Base-by-base conservation (phyloP, 2,888 invertebrate genomes). In the Suillia variegata region DNA sequence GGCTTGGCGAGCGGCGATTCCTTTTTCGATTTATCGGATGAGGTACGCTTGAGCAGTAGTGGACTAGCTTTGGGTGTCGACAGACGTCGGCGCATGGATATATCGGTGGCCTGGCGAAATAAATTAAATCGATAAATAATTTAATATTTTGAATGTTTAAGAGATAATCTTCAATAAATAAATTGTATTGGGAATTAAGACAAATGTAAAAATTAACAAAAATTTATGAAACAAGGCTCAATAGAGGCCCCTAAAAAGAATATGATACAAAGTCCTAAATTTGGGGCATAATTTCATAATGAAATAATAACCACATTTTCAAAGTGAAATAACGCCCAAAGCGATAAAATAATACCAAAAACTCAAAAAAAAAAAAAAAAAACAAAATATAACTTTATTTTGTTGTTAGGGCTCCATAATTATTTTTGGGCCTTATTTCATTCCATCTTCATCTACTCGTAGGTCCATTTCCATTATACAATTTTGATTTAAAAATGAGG, bases 41-140 rank as follows among this genome's bases (percentile, higher is more conserved):
- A 81, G 62, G 86, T 85, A 59, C 87, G 88, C 67, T 89, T 89
- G 4, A 79, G 64, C 52, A 82, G 85, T 76, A 88, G 84, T 26
- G 87, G 87, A 70, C 88, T 88, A 62, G 89, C 88, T 76, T 87
- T 88, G 15, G 91, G 91, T 21, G 92, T 91, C 59, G 91, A 90
- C 67, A 91, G 84, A 56, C 92, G 86, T 72, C 91, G 86, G 70
- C 91, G 85, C 77, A 87, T 88, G 66, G 88, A 87, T 78, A 90
- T 90, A 72, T 90, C 87, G 69, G 74, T 70, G 62, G 70, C 75
- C 78, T 78, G 55, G 12, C 59, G 56, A 20, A 21, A 31, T n/a
- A n/a, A n/a, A 33, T 42, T 17, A 15, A 8, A 55, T 6, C 18
- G 17, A 22, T 33, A 33, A 53, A 22, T 6, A 38, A 12, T 31